Conservation (phyloP, 2,797 vertebrate genomes). For the Meriones psammophilus region DNA sequence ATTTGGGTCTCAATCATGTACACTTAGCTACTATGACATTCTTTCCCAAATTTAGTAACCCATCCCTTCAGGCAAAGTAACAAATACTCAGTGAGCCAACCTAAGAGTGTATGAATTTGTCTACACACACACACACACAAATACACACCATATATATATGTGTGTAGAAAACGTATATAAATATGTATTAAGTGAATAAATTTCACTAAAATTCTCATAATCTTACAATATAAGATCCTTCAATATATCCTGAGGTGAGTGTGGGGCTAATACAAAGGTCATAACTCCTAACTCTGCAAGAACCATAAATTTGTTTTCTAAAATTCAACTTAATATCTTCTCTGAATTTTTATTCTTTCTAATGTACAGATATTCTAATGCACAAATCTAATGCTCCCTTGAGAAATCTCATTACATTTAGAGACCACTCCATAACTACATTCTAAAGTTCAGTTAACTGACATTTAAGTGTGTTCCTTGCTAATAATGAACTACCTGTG, state of each 20-base stretch:
- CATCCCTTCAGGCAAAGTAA: background rate
- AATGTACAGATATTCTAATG: background rate
- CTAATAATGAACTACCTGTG: background rate
- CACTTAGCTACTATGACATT: background rate
- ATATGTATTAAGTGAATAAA: background rate
- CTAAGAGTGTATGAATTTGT: background rate
- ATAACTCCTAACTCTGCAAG: background rate
- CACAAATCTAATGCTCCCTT: background rate
- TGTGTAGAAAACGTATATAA: background rate
- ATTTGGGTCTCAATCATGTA: background rate
- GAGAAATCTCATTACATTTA: slow-evolving; percentile 2
- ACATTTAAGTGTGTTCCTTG: background rate
- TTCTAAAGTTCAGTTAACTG: background rate
- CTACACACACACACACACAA: background rate
- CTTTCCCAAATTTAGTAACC: background rate
- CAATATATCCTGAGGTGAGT: background rate
- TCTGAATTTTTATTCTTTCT: background rate
- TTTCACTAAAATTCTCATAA: background rate
- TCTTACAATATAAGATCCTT: background rate
- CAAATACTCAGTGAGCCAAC: background rate
- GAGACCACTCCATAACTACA: background rate
- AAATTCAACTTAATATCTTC: background rate
- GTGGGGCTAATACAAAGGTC: background rate
- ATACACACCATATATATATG: background rate
- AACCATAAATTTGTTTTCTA: slow-evolving; percentile 17